These are phyloP conservation scores for Rachycentron canadum DNA, from an alignment of 2,797 vertebrate species.

Conservation along the genomic window DNA sequence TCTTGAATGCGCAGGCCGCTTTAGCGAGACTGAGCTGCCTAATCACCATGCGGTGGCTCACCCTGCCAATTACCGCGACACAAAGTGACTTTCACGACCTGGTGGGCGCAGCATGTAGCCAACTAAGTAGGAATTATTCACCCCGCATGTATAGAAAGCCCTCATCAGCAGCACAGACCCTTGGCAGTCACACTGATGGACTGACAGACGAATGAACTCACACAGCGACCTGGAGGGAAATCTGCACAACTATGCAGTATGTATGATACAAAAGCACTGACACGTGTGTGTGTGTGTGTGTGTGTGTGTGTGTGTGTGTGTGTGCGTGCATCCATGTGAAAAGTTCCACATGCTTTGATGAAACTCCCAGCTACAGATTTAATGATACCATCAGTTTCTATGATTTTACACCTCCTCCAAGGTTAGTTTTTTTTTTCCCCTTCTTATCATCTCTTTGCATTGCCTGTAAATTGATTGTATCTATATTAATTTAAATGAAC, in stretches of 20 bases:
- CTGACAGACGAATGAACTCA: slow-evolving; percentile 8
- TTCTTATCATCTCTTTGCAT: no score
- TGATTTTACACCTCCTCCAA: no score
- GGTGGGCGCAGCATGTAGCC: slow-evolving; percentile 66
- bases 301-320: no score
- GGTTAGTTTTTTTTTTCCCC: no score
- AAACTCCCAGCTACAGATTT: not conserved
- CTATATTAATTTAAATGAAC: no score
- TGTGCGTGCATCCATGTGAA: not conserved
- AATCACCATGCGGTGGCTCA: slow-evolving; percentile 71
- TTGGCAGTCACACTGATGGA: slow-evolving; percentile 37
- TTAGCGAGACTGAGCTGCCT: slow-evolving; percentile 40
- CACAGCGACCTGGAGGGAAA: slow-evolving; percentile 8
- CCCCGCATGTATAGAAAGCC: slow-evolving; percentile 52
- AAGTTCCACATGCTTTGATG: not conserved
- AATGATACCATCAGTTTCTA: not conserved
- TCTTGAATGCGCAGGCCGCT: slow-evolving; percentile 22
- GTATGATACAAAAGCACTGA: not conserved
- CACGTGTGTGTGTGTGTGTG: no score
- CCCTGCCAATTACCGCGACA: slow-evolving; percentile 77
- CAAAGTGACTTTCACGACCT: slow-evolving; percentile 80
- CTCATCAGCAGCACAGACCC: slow-evolving; percentile 47
- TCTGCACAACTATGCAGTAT: not conserved
- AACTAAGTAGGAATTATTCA: slow-evolving; percentile 77
- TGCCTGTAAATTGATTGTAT: no score